phyloP scores from a whole-genome alignment of 2,113 vertebrate genomes.

The Nycticebus coucang region DNA sequence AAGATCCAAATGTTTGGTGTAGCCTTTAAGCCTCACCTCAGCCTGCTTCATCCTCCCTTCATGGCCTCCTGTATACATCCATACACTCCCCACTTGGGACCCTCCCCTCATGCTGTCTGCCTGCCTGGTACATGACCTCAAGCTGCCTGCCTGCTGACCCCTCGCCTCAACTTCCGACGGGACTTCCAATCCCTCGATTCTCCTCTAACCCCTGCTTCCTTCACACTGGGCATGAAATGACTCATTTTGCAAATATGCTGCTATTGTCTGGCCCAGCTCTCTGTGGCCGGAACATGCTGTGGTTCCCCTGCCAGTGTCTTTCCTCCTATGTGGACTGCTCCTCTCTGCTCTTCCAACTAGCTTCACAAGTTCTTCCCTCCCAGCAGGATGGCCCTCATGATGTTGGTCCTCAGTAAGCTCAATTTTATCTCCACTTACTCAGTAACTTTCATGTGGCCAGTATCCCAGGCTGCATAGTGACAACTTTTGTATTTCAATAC shows the following conservation, averaged over 20 bases:
- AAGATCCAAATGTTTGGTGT: neutral
- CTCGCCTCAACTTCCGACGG: neutral
- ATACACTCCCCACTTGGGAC: too few species aligned
- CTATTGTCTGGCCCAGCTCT: neutral
- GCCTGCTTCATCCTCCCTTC: neutral
- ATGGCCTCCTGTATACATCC: neutral
- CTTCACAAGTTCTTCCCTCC: neutral
- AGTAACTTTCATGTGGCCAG: neutral
- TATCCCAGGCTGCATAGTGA: neutral
- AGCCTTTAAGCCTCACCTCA: neutral
- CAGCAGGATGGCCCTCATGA: neutral
- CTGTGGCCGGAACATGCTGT: neutral
- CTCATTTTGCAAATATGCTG: neutral
- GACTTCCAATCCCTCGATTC: neutral
- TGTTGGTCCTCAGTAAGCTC: neutral
- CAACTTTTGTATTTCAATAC: neutral
- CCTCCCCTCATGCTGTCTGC: neutral
- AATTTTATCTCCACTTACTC: neutral
- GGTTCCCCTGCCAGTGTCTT: neutral
- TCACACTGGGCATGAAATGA: neutral
- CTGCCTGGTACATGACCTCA: neutral
- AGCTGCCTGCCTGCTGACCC: neutral
- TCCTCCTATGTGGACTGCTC: neutral
- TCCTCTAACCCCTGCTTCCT: neutral
- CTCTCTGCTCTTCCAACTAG: neutral